Conservation (phyloP, 2,113 vertebrate genomes). For the Pelecanus crispus region DNA sequence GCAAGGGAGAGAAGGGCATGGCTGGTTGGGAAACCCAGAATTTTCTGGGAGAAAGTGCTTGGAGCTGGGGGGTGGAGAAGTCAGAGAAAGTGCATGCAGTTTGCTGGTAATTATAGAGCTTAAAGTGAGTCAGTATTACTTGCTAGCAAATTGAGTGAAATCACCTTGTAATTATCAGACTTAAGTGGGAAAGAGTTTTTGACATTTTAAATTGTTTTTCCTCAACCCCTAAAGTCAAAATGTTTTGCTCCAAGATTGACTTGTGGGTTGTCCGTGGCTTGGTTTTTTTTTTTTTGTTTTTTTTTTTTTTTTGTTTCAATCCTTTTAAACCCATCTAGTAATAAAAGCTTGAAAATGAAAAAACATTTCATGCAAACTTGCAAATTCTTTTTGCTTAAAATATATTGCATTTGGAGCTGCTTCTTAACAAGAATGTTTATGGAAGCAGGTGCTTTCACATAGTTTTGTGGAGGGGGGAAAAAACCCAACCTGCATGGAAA, state of each 20-base stretch:
- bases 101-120: neutral
- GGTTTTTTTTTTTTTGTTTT: neutral
- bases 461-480: too few relatives aligned
- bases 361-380: neutral
- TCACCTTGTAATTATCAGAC: neutral
- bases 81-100: neutral
- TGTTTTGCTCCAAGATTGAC: neutral
- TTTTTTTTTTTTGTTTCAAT: neutral
- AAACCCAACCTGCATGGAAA: neutral
- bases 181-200: neutral
- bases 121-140: neutral
- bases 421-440: neutral
- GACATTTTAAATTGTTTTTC: neutral
- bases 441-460: neutral
- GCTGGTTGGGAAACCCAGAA: neutral
- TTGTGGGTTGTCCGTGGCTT: neutral
- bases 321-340: neutral
- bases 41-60: neutral
- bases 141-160: neutral
- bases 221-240: neutral
- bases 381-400: neutral
- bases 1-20: neutral
- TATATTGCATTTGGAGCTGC: neutral
- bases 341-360: neutral
- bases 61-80: neutral